Conservation (phyloP, 2,113 vertebrate genomes). For the Tyrannus savana region DNA sequence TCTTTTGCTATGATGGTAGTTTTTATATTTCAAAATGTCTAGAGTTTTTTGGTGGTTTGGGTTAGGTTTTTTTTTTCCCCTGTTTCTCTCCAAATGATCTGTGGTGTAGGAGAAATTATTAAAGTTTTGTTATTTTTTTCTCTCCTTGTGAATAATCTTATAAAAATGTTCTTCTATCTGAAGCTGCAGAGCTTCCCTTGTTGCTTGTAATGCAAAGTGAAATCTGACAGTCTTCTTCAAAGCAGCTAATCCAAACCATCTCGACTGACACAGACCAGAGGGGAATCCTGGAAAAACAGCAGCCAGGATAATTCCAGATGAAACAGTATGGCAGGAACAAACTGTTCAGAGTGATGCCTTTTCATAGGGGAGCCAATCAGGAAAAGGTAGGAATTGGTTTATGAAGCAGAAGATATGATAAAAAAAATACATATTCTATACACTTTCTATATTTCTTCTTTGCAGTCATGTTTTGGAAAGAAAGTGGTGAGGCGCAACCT, state of each 20-base stretch:
- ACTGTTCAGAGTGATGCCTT: fast-evolving
- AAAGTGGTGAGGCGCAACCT: not conserved
- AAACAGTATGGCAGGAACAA: not conserved
- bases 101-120: not conserved
- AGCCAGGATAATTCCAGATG: not conserved
- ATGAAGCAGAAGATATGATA: not conserved
- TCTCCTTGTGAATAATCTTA: fast-evolving
- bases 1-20: not conserved
- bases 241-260: not conserved
- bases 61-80: fast-evolving
- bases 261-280: not conserved
- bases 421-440: not conserved
- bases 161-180: not conserved
- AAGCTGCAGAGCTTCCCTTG: not conserved
- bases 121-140: not conserved
- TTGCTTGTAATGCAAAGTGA: not conserved
- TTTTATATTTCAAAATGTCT: not conserved
- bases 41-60: not conserved
- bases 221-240: not conserved
- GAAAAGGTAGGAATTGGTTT: not conserved
- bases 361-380: not conserved
- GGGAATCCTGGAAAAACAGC: not conserved
- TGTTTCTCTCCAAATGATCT: not conserved
- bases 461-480: not conserved
- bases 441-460: not conserved